These are phyloP conservation scores for Salticus scenicus DNA, from an alignment of 2,888 invertebrate species.

Conservation along the genomic window DNA sequence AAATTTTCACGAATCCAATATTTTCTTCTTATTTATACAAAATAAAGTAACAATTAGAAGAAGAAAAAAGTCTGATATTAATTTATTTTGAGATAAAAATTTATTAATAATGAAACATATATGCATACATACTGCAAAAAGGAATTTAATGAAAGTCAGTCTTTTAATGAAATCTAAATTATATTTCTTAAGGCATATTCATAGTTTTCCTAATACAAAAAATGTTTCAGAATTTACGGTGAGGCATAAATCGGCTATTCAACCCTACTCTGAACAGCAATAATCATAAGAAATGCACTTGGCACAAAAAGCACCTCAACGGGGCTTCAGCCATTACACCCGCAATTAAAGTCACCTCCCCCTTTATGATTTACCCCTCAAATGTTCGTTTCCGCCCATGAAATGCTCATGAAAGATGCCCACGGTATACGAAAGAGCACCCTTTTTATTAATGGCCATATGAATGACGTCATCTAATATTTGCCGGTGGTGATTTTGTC, in stretches of 20 bases:
- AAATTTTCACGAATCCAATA: too few relatives aligned
- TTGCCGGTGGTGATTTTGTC: conserved; percentile 13
- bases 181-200: too few relatives aligned
- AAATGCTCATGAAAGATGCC: conserved; percentile 14
- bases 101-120: too few relatives aligned
- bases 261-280: conserved; percentile 20
- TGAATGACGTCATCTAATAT: conserved; percentile 47
- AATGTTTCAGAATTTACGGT: too few relatives aligned
- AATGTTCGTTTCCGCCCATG: neutral
- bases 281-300: conserved; percentile 38
- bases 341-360: conserved; percentile 43
- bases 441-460: conserved; percentile 52
- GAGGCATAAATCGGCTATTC: neutral
- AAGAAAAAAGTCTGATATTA: too few relatives aligned
- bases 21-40: too few relatives aligned
- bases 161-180: too few relatives aligned
- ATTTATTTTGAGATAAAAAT: too few relatives aligned
- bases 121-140: too few relatives aligned
- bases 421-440: neutral
- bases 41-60: too few relatives aligned
- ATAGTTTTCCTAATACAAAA: too few relatives aligned
- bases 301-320: conserved; percentile 46
- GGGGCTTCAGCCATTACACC: conserved; percentile 42
- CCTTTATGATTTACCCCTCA: conserved; percentile 11
- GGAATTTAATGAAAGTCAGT: too few relatives aligned